Evolutionary conservation across 2,888 invertebrate species (phyloP).

Genomic region (Epinotia bilunana): DNA sequence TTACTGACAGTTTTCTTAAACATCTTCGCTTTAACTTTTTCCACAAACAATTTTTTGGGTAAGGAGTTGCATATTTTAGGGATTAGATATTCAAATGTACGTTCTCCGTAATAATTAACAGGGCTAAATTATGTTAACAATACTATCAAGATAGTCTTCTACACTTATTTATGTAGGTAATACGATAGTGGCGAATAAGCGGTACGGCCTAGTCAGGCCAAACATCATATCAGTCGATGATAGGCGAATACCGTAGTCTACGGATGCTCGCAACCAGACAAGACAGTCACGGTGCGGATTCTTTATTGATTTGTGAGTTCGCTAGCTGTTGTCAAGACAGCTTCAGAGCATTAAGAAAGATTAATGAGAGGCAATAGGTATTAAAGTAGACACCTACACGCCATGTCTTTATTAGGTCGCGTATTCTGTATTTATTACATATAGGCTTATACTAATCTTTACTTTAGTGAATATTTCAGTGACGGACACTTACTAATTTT

Average conservation of each 20-base stretch:
- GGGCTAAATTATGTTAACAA: constrained; percentile 83
- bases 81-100: too few relatives aligned
- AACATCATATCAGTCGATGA: background rate
- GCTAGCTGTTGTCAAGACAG: background rate
- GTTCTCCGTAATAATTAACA: too few relatives aligned
- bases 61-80: too few relatives aligned
- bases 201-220: background rate
- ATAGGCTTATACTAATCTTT: too few relatives aligned
- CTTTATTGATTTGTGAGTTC: too few relatives aligned
- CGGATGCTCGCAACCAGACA: background rate
- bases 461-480: background rate
- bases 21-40: too few relatives aligned
- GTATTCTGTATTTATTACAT: too few relatives aligned
- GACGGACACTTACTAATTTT: constrained; percentile 84
- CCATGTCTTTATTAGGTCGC: too few relatives aligned
- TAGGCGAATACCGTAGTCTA: background rate
- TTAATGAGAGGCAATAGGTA: background rate
- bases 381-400: too few relatives aligned
- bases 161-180: background rate
- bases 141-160: background rate
- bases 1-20: too few relatives aligned
- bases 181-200: background rate
- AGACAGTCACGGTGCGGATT: too few relatives aligned
- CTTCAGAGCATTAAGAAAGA: background rate
- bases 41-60: too few relatives aligned